These are phyloP conservation scores for Leptosomus discolor DNA, from an alignment of 2,113 vertebrate genomes.

Conservation along the genomic window DNA sequence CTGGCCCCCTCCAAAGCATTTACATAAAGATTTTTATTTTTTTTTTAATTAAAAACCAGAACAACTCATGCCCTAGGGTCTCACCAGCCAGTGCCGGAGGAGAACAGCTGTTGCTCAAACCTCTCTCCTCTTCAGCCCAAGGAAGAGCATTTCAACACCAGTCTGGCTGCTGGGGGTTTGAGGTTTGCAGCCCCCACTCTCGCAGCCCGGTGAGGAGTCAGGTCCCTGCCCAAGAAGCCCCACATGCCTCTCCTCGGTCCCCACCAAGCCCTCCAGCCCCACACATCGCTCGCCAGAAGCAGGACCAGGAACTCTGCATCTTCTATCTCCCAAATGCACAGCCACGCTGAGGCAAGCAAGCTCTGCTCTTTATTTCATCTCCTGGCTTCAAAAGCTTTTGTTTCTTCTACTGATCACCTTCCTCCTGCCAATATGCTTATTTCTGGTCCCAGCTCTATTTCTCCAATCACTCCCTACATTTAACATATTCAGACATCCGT, in stretches of 20 bases:
- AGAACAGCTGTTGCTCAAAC: neutral
- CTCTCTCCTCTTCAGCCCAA: neutral
- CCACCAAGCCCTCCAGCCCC: neutral
- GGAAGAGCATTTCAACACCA: neutral
- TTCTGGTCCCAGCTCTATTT: neutral
- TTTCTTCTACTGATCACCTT: neutral
- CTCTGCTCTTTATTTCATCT: neutral
- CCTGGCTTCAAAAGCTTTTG: neutral
- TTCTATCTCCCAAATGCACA: neutral
- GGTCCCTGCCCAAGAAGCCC: neutral
- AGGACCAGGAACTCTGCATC: neutral
- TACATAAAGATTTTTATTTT: neutral
- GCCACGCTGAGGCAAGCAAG: rapidly evolving
- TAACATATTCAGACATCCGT: neutral
- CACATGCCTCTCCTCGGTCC: rapidly evolving
- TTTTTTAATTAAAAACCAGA: neutral
- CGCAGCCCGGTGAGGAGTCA: neutral
- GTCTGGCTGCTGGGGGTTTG: neutral
- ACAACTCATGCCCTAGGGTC: rapidly evolving
- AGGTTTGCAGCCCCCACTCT: neutral
- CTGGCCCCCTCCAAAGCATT: neutral
- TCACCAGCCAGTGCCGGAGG: rapidly evolving
- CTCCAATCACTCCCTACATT: neutral
- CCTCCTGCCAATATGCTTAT: neutral
- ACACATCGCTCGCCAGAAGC: rapidly evolving